Base-by-base conservation (phyloP, 2,113 vertebrate species). In the Cinclus mexicanus region DNA sequence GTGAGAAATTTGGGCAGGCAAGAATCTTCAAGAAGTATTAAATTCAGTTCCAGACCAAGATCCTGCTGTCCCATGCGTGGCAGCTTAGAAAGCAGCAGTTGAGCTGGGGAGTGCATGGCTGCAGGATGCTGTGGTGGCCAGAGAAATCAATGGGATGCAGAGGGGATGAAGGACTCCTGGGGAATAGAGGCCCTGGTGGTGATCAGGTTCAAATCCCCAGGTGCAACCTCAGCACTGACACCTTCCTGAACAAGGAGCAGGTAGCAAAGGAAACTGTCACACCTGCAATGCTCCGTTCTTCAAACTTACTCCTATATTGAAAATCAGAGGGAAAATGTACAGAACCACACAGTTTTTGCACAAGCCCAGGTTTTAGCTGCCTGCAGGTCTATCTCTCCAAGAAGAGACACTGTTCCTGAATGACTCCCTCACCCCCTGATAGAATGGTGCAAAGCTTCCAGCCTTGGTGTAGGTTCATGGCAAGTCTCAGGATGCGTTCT, bases 1-100 rank as follows among this genome's bases (percentile, higher is more conserved):
- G 37, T 77, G 68, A 95, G 93, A 90, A 93, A 94, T 95, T 7
- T 86, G 63, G 61, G 59, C 82, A 88, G 59, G 33, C n/a, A 31
- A 90, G 20, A 55, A 88, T 39, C 50, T 90, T 92, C 28, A 71
- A 69, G 47, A 60, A 74, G 14, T 23, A 53, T 16, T 63, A 41
- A 85, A 67, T 57, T 69, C 75, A 39, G 23, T 39, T 83, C 42
- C 29, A 69, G 59, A 46, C 6, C 26, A 67, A 29, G 29, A 63
- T 90, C 29, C 35, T 52, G 9, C 14, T 55, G 29, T 25, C 13
- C 46, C 18, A 22, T 23, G 46, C 9, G 20, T 2, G 15, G 50
- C 46, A 88, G 67, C 29, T 90, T 33, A 28, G 44, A 47, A 76
- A 82, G 35, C 29, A 95, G 49, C 2, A 15, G 23, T 1, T 50